Evolutionary conservation across 2,888 invertebrate genomes (phyloP), one percentile per base, ranked within the genome.

Genomic region (Hyposoter dolosus): DNA sequence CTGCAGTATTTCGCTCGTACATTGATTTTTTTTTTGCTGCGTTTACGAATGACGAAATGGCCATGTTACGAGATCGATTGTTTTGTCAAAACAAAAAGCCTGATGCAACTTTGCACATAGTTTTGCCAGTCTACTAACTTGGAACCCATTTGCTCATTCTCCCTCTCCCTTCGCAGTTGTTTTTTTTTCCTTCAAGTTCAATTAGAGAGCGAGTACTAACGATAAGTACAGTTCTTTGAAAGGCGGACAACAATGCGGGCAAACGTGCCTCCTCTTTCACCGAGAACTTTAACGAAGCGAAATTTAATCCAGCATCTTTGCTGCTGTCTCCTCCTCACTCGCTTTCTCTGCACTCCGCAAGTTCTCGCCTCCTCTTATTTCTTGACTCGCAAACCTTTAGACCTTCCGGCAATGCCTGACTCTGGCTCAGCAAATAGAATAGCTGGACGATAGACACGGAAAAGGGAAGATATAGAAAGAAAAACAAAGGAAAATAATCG

Each of bases 191-290:
- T 19, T 84, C 71, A 83, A 85, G 85, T 87, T 84, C 85, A 88
- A 89, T 89, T 89, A 88, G 88, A 86, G 86, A 86, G 79, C 84
- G 60, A 74, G 79, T 77, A 87, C 85, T 87, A 89, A 87, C 83
- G 88, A 87, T 83, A 86, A 88, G 86, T 83, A 83, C 81, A 68
- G 85, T 81, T 83, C 60, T 84, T 78, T 80, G 66, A 74, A 32
- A 81, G 43, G 56, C 28, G 28, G 47, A 66, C 50, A 65, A 80
- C 84, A 80, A 83, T 83, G 85, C 83, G 83, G 83, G 60, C 72
- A 72, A 77, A 45, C 76, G 47, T 72, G 76, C 72, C 77, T 53
- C 69, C 56, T 35, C 72, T 71, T 66, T 72, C 72, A 56, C 45
- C 12, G 56, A 35, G 65, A 79, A 76, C 79, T 79, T 80, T 85